phyloP scores from a whole-genome alignment of 1,140 invertebrate genomes.

The Holotrichia oblita region DNA sequence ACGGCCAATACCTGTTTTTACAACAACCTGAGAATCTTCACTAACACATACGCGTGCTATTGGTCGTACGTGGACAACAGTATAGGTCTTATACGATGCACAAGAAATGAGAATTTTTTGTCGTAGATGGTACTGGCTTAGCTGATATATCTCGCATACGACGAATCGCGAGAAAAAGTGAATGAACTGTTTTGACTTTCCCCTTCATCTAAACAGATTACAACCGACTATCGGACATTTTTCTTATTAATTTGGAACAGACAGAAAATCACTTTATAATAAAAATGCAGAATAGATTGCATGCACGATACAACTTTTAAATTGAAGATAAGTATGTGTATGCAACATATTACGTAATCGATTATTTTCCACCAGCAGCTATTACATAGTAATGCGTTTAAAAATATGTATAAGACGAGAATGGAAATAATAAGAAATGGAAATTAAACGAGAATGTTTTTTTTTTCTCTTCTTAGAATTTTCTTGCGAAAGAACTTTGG shows the following conservation, averaged over 20 bases:
- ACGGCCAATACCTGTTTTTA: conserved; percentile 39
- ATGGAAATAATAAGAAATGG: too few species aligned
- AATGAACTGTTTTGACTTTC: conserved; percentile 30
- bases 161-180: conserved; percentile 15
- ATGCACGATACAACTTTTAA: too few species aligned
- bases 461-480: too few species aligned
- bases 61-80: background rate
- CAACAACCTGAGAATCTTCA: conserved; percentile 37
- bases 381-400: too few species aligned
- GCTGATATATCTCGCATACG: background rate
- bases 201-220: background rate
- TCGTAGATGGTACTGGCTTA: background rate
- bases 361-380: too few species aligned
- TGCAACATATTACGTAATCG: too few species aligned
- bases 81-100: background rate
- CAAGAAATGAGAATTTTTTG: conserved; percentile 14
- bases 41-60: conserved; percentile 11
- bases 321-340: too few species aligned
- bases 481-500: too few species aligned
- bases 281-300: too few species aligned
- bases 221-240: background rate
- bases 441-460: too few species aligned
- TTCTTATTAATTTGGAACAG: background rate
- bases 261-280: too few species aligned
- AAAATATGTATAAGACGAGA: too few species aligned